Percentiles rank a stretch among this genome's conserved stretches.
These are phyloP conservation scores for Heterotilapia buettikoferi DNA, from an alignment of 2,113 vertebrate species.

Conservation along the genomic window DNA sequence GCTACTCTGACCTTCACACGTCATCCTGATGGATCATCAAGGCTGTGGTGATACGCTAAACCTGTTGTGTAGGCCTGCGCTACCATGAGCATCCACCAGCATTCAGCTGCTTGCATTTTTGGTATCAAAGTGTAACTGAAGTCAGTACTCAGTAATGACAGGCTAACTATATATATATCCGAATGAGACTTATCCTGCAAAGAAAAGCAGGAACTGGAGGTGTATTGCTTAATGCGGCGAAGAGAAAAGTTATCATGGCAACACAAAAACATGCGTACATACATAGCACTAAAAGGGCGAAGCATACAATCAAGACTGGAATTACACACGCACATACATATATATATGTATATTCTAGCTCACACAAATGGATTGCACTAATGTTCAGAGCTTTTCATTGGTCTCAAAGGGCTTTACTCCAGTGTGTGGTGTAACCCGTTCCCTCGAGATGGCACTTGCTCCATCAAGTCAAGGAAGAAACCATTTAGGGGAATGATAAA, in stretches of 20 bases:
- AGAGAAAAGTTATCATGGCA: slow-evolving; percentile 61
- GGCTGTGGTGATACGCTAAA: slow-evolving; percentile 58
- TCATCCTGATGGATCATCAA: slow-evolving; percentile 66
- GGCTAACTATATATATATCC: background rate
- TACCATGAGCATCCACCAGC: slow-evolving; percentile 13
- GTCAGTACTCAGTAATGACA: background rate
- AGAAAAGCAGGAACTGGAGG: slow-evolving; percentile 47
- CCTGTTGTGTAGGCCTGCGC: slow-evolving; percentile 34
- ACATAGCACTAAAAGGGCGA: slow-evolving; percentile 1
- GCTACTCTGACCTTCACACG: slow-evolving; percentile 73
- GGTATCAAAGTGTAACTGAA: slow-evolving; percentile 11
- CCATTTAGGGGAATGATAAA: slow-evolving; percentile 68
- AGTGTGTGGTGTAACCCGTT: slow-evolving; percentile 41
- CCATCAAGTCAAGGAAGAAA: slow-evolving; percentile 69
- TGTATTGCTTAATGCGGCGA: slow-evolving; percentile 44
- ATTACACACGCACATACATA: background rate
- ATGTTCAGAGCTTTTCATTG: slow-evolving; percentile 52
- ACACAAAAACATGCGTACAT: slow-evolving; percentile 27
- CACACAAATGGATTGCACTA: slow-evolving; percentile 56
- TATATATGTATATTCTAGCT: slow-evolving; percentile 10
- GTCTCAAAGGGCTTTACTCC: slow-evolving; percentile 52
- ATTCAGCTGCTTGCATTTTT: slow-evolving; percentile 25
- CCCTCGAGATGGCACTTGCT: slow-evolving; percentile 63
- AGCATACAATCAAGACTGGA: background rate
- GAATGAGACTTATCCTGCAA: slow-evolving; percentile 25